Evolutionary conservation across 2,888 invertebrate genomes (phyloP), one percentile per base, ranked within the genome.

Genomic region (Cerastis leucographa): DNA sequence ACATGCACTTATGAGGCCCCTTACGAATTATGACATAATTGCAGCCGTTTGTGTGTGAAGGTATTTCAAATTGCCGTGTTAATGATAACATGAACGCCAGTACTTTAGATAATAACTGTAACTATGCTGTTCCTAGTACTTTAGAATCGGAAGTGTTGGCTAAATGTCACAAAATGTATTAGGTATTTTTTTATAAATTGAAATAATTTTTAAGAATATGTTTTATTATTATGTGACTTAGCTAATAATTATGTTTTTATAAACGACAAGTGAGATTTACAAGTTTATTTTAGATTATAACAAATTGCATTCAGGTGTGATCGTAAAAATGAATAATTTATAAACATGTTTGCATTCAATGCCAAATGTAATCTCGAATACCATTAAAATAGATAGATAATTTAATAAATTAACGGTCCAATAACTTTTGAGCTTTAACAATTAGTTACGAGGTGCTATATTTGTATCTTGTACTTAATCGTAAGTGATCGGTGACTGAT

Each of bases 221-320:
- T 91, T 90, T 90, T 81, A 83, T 74, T 86, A 73, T 81, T 89
- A 87, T 87, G 86, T 88, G 91, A 90, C 88, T 89, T 88, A 87
- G 87, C 85, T 85, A 77, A 86, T 88, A 66, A 74, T 78, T 78
- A 87, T 89, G 86, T 87, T 91, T 91, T 90, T 90, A 90, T 88
- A 92, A 93, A 92, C 86, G 89, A 92, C 91, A 91, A 92, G 91
- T 93, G 92, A 91, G 91, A 93, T 91, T 92, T 92, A 85, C 77
- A 82, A 80, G 81, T 78, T 77, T 86, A 85, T 69, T 82, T 83
- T 87, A 86, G 81, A 86, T 85, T 51, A 49, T 83, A 74, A 80
- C 74, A 81, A 88, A 84, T 81, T 82, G 81, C 79, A 76, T 83
- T 81, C 78, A 78, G 80, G 69, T 80, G 80, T 87, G 76, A 74